A percentile compares a stretch with the other conserved stretches of the same genome.
phyloP scores from a whole-genome alignment of 2,113 vertebrate genomes.

The Crotophaga sulcirostris region DNA sequence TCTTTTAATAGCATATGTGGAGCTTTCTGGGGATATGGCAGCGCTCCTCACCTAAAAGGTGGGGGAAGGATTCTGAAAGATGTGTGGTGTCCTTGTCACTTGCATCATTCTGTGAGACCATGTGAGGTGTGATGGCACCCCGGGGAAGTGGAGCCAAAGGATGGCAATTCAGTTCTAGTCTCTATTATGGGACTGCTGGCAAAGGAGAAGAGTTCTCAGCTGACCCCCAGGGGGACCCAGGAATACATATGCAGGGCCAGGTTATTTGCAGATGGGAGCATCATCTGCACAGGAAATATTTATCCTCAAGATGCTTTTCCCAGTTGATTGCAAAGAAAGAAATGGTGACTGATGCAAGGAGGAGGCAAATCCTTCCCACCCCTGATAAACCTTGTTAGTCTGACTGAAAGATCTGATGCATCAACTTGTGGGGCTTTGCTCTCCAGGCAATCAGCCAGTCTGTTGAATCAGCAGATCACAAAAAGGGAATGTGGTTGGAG shows the following conservation, averaged over 20 bases:
- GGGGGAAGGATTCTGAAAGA: not conserved
- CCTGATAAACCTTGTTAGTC: not conserved
- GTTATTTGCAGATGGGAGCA: not conserved
- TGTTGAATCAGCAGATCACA: not conserved
- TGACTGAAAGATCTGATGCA: not conserved
- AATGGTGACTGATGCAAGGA: not conserved
- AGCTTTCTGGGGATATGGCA: not conserved
- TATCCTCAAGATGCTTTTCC: not conserved
- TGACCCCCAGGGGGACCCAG: not conserved
- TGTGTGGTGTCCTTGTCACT: not conserved
- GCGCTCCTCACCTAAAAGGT: not conserved
- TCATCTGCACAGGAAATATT: not conserved
- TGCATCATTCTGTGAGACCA: not conserved
- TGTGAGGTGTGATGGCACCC: not conserved
- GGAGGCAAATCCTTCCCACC: not conserved
- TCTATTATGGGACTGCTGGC: rapidly evolving
- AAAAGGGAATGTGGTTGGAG: not conserved
- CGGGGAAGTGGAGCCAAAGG: not conserved
- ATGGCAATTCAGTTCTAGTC: not conserved
- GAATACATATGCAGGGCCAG: not conserved
- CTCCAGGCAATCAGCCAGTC: not conserved
- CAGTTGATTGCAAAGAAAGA: not conserved
- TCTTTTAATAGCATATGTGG: not conserved
- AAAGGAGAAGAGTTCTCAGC: not conserved
- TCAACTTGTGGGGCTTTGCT: not conserved